phyloP scores from a whole-genome alignment of 1,140 invertebrate genomes.

The Thaumetopoea pityocampa region DNA sequence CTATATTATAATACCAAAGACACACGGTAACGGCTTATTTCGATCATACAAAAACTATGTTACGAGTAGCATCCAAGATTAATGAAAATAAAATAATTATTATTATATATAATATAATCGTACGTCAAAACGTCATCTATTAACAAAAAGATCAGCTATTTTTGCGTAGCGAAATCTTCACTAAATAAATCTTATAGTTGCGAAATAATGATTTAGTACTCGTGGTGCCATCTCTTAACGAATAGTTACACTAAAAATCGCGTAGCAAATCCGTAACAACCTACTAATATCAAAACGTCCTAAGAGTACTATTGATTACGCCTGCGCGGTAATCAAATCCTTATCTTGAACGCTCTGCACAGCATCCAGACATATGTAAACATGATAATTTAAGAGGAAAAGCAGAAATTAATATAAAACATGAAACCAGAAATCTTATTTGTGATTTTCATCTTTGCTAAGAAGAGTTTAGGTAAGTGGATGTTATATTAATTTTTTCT shows the following conservation, averaged over 20 bases:
- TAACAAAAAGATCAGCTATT: too few relatives aligned
- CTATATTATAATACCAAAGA: too few relatives aligned
- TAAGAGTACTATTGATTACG: slow-evolving; percentile 49
- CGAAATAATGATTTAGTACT: not conserved
- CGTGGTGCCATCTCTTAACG: slow-evolving; percentile 22
- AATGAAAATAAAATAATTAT: too few relatives aligned
- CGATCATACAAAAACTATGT: too few relatives aligned
- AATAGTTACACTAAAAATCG: slow-evolving; percentile 7
- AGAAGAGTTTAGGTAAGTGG: slow-evolving; percentile 42
- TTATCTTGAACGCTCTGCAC: slow-evolving; percentile 11
- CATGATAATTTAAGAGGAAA: slow-evolving; percentile 28
- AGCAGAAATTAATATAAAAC: slow-evolving; percentile 9
- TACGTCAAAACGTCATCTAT: too few relatives aligned
- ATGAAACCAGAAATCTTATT: slow-evolving; percentile 44
- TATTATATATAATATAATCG: too few relatives aligned
- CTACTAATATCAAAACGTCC: slow-evolving; percentile 10
- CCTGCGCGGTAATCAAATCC: slow-evolving; percentile 36
- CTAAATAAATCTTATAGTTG: too few relatives aligned
- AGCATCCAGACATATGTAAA: slow-evolving; percentile 30
- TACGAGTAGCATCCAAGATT: too few relatives aligned
- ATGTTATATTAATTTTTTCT: slow-evolving; percentile 4
- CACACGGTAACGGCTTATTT: too few relatives aligned
- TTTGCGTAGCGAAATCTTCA: too few relatives aligned
- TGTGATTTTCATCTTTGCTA: slow-evolving; percentile 30
- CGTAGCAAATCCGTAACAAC: not conserved